phyloP scores from a whole-genome alignment of 1,140 invertebrate species.

The Notospermus geniculatus region DNA sequence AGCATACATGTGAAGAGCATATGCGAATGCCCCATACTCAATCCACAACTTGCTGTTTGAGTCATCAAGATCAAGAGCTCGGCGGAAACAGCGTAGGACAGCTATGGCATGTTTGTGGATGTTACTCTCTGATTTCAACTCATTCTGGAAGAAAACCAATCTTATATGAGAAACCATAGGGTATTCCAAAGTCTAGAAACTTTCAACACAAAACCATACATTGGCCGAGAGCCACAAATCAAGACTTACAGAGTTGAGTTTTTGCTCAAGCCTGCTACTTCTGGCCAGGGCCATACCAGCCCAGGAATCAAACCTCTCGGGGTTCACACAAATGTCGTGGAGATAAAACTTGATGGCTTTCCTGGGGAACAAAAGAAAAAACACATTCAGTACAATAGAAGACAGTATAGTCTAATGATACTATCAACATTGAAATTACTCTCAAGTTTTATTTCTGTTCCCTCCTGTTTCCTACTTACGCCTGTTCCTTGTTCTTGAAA shows the following conservation, averaged over 20 bases:
- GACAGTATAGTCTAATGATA: too few species aligned
- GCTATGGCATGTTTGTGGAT: slow-evolving; percentile 68
- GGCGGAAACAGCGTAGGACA: slow-evolving; percentile 74
- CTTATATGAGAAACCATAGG: too few species aligned
- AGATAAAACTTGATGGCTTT: slow-evolving; percentile 79
- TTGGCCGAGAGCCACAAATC: too few species aligned
- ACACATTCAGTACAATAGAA: background rate
- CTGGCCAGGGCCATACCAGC: slow-evolving; percentile 81
- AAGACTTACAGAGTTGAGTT: slow-evolving; percentile 72
- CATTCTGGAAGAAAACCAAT: slow-evolving; percentile 57
- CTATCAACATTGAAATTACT: too few species aligned
- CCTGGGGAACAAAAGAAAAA: slow-evolving; percentile 33
- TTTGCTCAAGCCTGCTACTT: slow-evolving; percentile 75
- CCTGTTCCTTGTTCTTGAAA: slow-evolving; percentile 80
- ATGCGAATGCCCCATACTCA: slow-evolving; percentile 83
- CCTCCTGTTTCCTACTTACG: slow-evolving; percentile 50
- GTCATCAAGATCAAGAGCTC: slow-evolving; percentile 69
- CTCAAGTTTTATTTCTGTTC: too few species aligned
- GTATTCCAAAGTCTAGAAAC: too few species aligned
- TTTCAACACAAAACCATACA: too few species aligned
- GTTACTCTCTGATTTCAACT: slow-evolving; percentile 62
- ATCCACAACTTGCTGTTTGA: slow-evolving; percentile 77
- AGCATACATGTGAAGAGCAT: slow-evolving; percentile 82
- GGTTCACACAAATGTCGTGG: slow-evolving; percentile 77
- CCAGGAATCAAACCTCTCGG: slow-evolving; percentile 84